phyloP scores from a whole-genome alignment of 2,113 vertebrate species.

The Platycercus adscitus region DNA sequence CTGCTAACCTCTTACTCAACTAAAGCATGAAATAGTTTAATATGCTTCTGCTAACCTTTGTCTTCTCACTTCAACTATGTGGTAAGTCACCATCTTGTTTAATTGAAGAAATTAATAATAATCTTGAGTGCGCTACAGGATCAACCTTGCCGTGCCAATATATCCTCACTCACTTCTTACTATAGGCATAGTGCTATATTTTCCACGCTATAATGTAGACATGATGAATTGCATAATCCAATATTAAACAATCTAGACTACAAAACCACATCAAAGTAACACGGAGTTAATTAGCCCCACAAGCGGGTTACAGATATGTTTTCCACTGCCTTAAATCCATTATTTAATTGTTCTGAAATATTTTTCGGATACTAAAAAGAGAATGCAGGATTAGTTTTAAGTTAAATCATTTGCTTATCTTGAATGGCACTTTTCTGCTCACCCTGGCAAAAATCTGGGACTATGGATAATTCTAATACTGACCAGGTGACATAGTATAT shows the following conservation, averaged over 20 bases:
- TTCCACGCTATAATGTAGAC: background rate
- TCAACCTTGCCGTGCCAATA: background rate
- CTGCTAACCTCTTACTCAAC: background rate
- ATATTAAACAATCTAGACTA: constrained; percentile 33
- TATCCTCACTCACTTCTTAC: background rate
- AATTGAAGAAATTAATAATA: constrained; percentile 19
- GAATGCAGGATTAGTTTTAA: background rate
- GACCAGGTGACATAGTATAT: background rate
- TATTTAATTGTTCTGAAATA: background rate
- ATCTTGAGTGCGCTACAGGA: background rate
- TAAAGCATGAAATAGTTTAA: background rate
- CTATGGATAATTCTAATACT: background rate
- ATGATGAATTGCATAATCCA: constrained; percentile 17
- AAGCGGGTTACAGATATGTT: constrained; percentile 13
- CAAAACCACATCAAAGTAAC: constrained; percentile 39
- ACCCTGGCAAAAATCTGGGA: background rate
- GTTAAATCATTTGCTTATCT: background rate
- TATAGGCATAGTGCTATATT: background rate
- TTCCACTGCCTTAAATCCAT: background rate
- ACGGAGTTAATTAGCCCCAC: background rate
- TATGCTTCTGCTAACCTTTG: background rate
- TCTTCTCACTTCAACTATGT: background rate
- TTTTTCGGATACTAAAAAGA: constrained; percentile 1
- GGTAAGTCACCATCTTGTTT: background rate
- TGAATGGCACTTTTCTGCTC: background rate